Base-by-base conservation (phyloP, 2,888 invertebrate species). In the Drosophila paramelanica region DNA sequence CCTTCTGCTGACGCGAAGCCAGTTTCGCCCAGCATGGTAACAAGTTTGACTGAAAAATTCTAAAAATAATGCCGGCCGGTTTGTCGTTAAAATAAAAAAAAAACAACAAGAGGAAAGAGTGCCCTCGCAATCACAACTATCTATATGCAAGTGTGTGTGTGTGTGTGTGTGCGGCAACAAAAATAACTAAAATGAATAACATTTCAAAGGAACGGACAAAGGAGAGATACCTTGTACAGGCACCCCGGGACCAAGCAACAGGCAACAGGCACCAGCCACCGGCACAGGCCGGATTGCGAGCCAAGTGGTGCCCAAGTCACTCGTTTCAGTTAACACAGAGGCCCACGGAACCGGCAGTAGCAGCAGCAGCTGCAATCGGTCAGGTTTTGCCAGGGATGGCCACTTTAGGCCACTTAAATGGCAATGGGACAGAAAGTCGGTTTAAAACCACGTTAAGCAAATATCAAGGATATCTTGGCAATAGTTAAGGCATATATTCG, bases 61-160 rank as follows among this genome's bases (percentile, higher is more conserved):
- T 91, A 91, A 89, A 90, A 90, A 91, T 90, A 90, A 88, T 79
- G 80, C 90, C 84, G 85, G 85, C 89, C 88, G 85, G 89, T 90
- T 90, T 90, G 82, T 80, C 74, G 78, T 78, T 88, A 77, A 88
- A 78, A 79, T 73, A 79, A 61, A 71, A 61, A 45, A 67, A 57
- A 55, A 60, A 56, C 64, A 36, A 42, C 27, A 47, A 53, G 59
- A 38, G 45, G 58, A 79, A 79, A 75, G 73, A 72, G 67, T 84
- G 68, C 67, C 78, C 61, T 64, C 72, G 66, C 79, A 70, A 68
- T 60, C 62, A 66, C 61, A 65, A 62, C 61, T 78, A 71, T 59
- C 64, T 73, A 61, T 67, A 67, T 67, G 64, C 62, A 67, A 47
- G 14, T 20, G 14, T 36, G 38, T 64, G 45, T 20, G 50, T 69